Conservation (phyloP, 2,888 invertebrate species). For the Poecilobothrus nobilitatus region DNA sequence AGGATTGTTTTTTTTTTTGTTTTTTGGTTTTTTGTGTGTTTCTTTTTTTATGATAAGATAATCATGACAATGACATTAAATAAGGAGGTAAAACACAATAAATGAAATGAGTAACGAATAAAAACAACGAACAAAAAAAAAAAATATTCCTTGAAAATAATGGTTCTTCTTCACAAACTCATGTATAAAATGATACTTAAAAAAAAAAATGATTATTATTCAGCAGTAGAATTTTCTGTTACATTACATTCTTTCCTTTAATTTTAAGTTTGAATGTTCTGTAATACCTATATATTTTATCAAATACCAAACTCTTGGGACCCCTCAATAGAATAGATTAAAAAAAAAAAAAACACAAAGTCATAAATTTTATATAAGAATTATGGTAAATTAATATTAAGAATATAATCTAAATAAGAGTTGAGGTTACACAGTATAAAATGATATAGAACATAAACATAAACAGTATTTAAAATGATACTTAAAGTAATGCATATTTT, state of each 20-base stretch:
- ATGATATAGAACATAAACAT: too few relatives aligned
- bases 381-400: too few relatives aligned
- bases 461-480: too few relatives aligned
- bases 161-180: background rate
- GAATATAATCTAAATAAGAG: too few relatives aligned
- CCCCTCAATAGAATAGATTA: too few relatives aligned
- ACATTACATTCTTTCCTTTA: background rate
- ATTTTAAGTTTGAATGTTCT: background rate
- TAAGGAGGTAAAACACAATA: constrained; percentile 2
- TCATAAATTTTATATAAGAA: too few relatives aligned
- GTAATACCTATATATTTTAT: background rate
- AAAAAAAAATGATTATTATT: background rate
- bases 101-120: background rate
- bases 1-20: background rate
- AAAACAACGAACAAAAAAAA: background rate
- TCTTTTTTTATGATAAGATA: background rate
- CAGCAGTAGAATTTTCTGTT: background rate
- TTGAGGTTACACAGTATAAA: too few relatives aligned
- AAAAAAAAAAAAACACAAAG: too few relatives aligned
- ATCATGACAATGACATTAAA: constrained; percentile 6
- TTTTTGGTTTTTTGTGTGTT: too few relatives aligned
- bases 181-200: background rate
- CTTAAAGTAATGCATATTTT: too few relatives aligned
- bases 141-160: too few relatives aligned
- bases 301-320: too few relatives aligned